Base-by-base conservation (phyloP, 2,888 invertebrate genomes). In the Ichneumon xanthorius region DNA sequence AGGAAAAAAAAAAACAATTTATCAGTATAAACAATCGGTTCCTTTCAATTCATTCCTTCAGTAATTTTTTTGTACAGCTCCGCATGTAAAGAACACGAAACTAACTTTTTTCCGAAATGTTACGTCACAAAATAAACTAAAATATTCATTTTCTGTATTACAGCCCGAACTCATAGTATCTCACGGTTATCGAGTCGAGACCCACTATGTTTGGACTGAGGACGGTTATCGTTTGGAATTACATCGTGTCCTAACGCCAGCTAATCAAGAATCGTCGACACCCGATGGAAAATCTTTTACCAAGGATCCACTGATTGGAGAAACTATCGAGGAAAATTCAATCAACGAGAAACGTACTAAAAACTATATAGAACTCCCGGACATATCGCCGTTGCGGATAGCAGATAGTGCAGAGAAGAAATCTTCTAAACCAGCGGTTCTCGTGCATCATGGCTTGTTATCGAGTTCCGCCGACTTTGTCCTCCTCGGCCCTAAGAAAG, bases 141-240 rank as follows among this genome's bases (percentile, higher is more conserved):
- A 48, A 16, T 7, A 16, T 37, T 9, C 14, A 73, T 65, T 79
- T 71, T 83, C 50, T 84, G 45, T 75, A 78, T 92, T 92, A 65
- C 89, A 95, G 95, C 94, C 94, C 79, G 94, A 94, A 88, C 91
- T 95, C 45, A 94, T 95, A 68, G 88, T 87, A 76, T 89, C 90
- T 76, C 93, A 94, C 87, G 95, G 95, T 80, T 95, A 95, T 88
- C 92, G 93, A 40, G 91, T 94, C 0, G 92, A 94, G 84, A 94
- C 92, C 16, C 94, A 95, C 88, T 93, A 94, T 79, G 92, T 95
- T 70, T 93, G 92, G 91, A 95, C 95, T 4, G 91, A 92, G 83
- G 95, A 95, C 92, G 94, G 94, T 2, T 95, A 94, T 89, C 93
- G 95, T 53, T 88, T 95, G 65, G 94, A 94, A 6, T 87, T 95